Percentiles rank a stretch among this genome's conserved stretches.
These are phyloP conservation scores for Fratercula arctica DNA, from an alignment of 2,797 vertebrate species.

Conservation along the genomic window DNA sequence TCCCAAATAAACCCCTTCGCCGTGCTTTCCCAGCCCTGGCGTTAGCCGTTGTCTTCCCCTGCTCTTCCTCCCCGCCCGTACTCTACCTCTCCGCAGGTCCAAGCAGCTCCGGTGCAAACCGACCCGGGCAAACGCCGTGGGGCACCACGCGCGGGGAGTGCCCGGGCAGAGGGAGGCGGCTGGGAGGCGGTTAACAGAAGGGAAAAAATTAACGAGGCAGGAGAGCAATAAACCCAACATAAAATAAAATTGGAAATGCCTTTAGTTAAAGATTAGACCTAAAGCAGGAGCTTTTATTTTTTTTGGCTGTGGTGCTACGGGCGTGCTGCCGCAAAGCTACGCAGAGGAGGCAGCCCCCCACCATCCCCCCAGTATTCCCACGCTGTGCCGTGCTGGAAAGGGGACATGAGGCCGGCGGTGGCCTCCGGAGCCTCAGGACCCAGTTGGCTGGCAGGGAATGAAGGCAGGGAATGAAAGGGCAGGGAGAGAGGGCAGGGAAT, in stretches of 20 bases:
- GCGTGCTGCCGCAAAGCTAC: neutral
- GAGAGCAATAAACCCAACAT: neutral
- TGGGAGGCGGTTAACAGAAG: neutral
- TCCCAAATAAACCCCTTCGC: neutral
- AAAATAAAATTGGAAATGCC: neutral
- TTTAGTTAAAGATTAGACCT: slow-evolving; percentile 33
- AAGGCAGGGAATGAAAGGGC: neutral
- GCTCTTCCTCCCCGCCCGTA: neutral
- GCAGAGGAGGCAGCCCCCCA: accelerated
- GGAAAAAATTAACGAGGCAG: slow-evolving; percentile 29
- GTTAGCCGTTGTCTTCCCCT: no score
- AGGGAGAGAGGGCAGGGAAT: neutral
- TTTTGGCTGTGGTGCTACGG: accelerated
- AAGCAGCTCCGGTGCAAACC: neutral
- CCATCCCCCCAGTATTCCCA: accelerated
- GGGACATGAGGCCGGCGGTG: accelerated
- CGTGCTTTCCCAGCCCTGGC: neutral
- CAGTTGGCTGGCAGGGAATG: neutral
- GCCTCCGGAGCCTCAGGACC: neutral
- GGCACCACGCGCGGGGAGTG: accelerated
- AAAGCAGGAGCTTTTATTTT: accelerated
- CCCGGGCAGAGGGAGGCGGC: neutral
- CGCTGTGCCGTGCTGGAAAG: accelerated
- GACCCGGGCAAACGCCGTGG: accelerated
- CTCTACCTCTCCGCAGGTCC: neutral